A percentile compares a stretch with the other conserved stretches of the same genome.
Conservation (phyloP, 2,797 vertebrate genomes). For the Champsocephalus gunnari region DNA sequence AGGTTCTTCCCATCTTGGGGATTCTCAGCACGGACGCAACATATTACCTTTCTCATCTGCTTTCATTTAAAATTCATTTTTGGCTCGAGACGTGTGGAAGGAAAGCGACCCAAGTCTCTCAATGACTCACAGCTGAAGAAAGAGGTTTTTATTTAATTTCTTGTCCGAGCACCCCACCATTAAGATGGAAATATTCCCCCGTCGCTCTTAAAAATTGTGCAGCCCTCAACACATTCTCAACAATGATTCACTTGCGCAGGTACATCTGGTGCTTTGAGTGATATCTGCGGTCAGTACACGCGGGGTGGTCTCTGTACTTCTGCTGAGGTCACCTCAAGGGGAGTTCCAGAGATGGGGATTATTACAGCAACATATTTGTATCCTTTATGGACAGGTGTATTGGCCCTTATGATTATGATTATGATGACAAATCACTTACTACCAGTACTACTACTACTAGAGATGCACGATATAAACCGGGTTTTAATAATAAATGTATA, state of each 20-base stretch:
- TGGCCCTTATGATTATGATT: background rate
- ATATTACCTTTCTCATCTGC: slow-evolving; percentile 76
- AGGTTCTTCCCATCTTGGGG: slow-evolving; percentile 64
- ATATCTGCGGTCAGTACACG: slow-evolving; percentile 10
- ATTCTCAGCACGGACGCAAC: slow-evolving; percentile 75
- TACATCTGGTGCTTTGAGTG: slow-evolving; percentile 46
- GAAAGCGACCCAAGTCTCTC: slow-evolving; percentile 53
- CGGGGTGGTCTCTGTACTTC: slow-evolving; percentile 30
- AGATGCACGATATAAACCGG: too few species aligned
- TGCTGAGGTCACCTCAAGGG: slow-evolving; percentile 62
- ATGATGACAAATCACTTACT: slow-evolving; percentile 19
- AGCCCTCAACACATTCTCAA: slow-evolving; percentile 38
- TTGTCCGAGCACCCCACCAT: slow-evolving; percentile 27
- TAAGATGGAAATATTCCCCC: slow-evolving; percentile 48
- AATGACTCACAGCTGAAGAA: slow-evolving; percentile 52
- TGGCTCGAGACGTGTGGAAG: slow-evolving; percentile 28
- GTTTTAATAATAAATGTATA: too few species aligned
- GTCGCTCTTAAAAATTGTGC: slow-evolving; percentile 48
- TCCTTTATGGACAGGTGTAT: slow-evolving; percentile 9
- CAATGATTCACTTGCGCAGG: slow-evolving; percentile 43
- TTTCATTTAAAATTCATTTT: slow-evolving; percentile 77
- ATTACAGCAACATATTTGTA: slow-evolving; percentile 42
- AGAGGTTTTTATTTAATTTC: slow-evolving; percentile 55
- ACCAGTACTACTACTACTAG: too few species aligned
- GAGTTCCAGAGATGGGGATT: slow-evolving; percentile 29